A percentile compares a stretch with the other conserved stretches of the same genome.
phyloP scores from a whole-genome alignment of 2,888 invertebrate species.

The Pristionchus fissidentatus region DNA sequence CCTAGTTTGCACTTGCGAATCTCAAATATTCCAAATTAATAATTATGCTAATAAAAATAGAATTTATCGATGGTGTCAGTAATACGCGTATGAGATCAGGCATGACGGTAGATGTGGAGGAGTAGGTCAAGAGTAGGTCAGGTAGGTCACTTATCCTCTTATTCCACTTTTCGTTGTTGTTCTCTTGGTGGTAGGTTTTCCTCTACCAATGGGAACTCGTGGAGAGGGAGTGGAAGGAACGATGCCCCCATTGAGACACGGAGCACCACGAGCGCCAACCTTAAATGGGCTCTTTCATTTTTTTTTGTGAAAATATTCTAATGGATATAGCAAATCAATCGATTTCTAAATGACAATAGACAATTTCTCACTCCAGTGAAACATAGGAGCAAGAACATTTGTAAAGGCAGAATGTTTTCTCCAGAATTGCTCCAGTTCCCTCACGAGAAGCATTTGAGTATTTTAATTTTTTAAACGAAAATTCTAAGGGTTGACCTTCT shows the following conservation, averaged over 20 bases:
- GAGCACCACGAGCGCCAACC: slow-evolving; percentile 4
- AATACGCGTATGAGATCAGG: neutral
- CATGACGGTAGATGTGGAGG: too few species aligned
- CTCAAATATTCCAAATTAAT: too few species aligned
- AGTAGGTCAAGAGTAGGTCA: neutral
- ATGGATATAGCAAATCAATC: too few species aligned
- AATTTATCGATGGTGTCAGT: too few species aligned
- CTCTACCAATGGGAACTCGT: slow-evolving; percentile 4
- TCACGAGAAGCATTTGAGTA: too few species aligned
- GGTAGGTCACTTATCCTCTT: slow-evolving; percentile 12
- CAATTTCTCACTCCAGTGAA: neutral
- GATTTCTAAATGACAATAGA: neutral
- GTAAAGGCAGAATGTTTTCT: neutral
- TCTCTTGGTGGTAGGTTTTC: slow-evolving; percentile 10
- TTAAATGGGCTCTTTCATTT: neutral
- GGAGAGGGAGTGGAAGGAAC: slow-evolving; percentile 8
- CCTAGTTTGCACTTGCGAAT: too few species aligned
- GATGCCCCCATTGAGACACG: slow-evolving; percentile 42
- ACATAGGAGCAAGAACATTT: neutral
- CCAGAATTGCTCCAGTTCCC: neutral
- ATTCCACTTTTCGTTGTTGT: neutral
- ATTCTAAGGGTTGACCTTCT: slow-evolving; percentile 49
- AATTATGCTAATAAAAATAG: too few species aligned
- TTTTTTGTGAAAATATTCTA: too few species aligned
- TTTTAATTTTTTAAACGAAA: too few species aligned